A percentile compares a stretch with the other conserved stretches of the same genome.
These are phyloP conservation scores for Sander vitreus DNA, from an alignment of 2,113 vertebrate genomes.

Conservation along the genomic window DNA sequence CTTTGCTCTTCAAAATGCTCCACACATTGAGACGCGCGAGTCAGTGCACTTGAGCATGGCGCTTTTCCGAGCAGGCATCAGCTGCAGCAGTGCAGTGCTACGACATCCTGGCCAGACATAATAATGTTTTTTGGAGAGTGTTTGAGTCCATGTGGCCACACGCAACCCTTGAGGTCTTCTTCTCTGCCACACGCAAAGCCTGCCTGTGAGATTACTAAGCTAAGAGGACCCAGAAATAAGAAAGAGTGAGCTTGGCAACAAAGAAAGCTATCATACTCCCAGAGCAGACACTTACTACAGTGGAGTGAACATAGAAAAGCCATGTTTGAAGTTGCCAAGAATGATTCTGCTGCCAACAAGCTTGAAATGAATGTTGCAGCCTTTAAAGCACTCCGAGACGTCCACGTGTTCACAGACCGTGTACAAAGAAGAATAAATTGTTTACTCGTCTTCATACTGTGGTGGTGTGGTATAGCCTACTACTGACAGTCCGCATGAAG, in stretches of 20 bases:
- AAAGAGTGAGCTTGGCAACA: constrained; percentile 22
- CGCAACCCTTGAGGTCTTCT: constrained; percentile 26
- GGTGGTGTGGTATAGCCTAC: not conserved
- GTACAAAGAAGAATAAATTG: constrained; percentile 3
- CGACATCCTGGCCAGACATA: not conserved
- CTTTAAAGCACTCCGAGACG: constrained; percentile 7
- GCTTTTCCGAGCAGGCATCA: not conserved
- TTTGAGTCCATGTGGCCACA: not conserved
- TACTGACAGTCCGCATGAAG: not conserved
- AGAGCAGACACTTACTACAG: constrained; percentile 44
- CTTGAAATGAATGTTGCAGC: constrained; percentile 21
- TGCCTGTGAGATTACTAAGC: constrained; percentile 44
- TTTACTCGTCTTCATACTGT: not conserved
- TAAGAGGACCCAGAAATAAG: constrained; percentile 23
- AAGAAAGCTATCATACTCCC: constrained; percentile 28
- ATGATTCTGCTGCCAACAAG: constrained; percentile 37
- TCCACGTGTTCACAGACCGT: not conserved
- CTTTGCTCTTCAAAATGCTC: constrained; percentile 5
- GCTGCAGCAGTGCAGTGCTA: not conserved
- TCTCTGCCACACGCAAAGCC: constrained; percentile 13
- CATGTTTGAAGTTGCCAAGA: constrained; percentile 31
- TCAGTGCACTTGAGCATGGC: constrained; percentile 6
- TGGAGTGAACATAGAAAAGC: constrained; percentile 17
- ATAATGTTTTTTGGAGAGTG: not conserved
- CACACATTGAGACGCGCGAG: not conserved